Base-by-base conservation (phyloP, 2,797 vertebrate genomes). In the Sebastolobus altivelis region DNA sequence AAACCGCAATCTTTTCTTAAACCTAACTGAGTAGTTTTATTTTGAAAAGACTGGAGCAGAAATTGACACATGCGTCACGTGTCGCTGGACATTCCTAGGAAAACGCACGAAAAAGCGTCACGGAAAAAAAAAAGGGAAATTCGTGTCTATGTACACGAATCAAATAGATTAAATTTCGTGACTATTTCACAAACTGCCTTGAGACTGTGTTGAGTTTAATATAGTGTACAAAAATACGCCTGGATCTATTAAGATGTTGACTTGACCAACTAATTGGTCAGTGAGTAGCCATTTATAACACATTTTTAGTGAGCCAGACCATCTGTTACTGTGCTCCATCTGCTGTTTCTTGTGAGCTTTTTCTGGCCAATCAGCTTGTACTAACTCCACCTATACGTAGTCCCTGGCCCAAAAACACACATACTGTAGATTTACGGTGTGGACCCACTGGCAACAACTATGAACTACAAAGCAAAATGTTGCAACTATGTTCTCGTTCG, bases 391-490 rank as follows among this genome's bases (percentile, higher is more conserved):
- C 5, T 37, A 8, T 20, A 69, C 37, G 3, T n/a, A 38, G 54
- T 58, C 16, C 29, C 16, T 25, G 65, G 68, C 74, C 54, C 54
- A 55, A 56, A 76, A 72, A 70, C 68, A 49, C 61, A 56, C 37
- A 43, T 9, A n/a, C 43, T 46, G 43, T 25, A 60, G 16, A 68
- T 3, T 6, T 54, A 65, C 4, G 0, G 11, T 61, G 33, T 12
- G 35, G 54, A 85, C 60, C 70, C 5, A 65, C 25, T 43, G 61
- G 77, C 63, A 81, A 74, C 70, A 63, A 70, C 82, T 83, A 61
- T 82, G 61, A 86, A 86, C 76, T 35, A 84, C 73, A 86, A 85
- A 84, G 59, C 37, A 37, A 85, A 86, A 71, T 27, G 75, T 63
- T 76, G 58, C 67, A 74, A 52, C 60, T 16, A 31, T 66, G n/a